phyloP scores from a whole-genome alignment of 2,113 vertebrate genomes.

The Dromas ardeola region DNA sequence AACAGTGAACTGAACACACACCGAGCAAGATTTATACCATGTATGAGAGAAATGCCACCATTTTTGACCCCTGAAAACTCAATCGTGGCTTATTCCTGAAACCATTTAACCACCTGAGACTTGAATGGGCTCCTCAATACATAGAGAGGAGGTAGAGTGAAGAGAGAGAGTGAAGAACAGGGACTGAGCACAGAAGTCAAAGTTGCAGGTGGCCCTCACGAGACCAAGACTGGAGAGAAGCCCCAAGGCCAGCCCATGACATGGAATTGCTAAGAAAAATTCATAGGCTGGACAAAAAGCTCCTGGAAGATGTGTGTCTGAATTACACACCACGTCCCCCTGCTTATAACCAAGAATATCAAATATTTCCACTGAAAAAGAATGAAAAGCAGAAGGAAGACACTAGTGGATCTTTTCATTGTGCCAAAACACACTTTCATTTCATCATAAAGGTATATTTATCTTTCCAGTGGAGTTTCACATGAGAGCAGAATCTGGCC shows the following conservation, averaged over 20 bases:
- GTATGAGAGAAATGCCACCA: rapidly evolving
- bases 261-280: background rate
- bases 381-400: background rate
- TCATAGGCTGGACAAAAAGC: background rate
- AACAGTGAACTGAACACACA: background rate
- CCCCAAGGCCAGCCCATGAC: background rate
- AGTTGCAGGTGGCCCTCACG: background rate
- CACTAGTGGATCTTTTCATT: background rate
- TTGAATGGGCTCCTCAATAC: background rate
- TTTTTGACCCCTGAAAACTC: background rate
- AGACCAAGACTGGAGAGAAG: background rate
- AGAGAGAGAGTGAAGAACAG: background rate
- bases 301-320: background rate
- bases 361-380: background rate
- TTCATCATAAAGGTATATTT: background rate
- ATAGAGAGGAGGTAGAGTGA: too few species aligned
- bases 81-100: background rate
- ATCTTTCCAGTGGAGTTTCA: background rate
- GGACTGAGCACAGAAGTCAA: background rate
- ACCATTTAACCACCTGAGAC: background rate
- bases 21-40: background rate
- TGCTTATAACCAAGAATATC: background rate
- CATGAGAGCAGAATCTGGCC: background rate
- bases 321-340: background rate
- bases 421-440: background rate